Conservation (phyloP, 2,113 vertebrate species). For the Chaetura pelagica region DNA sequence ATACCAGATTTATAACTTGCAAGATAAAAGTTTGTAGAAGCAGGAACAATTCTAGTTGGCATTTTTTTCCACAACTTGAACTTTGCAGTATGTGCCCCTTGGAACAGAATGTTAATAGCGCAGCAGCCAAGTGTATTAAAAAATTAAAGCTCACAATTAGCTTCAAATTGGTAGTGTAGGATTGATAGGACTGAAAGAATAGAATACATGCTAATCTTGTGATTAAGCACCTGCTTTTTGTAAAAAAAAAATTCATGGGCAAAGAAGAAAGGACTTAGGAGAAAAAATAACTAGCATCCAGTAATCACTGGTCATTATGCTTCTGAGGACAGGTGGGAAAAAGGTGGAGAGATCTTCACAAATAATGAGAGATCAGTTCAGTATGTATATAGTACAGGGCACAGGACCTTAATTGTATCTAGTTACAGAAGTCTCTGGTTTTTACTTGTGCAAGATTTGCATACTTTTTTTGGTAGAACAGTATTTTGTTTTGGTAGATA, state of each 20-base stretch:
- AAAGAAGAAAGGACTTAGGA: neutral
- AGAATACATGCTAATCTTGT: neutral
- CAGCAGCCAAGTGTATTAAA: neutral
- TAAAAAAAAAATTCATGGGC: neutral
- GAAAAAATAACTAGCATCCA: neutral
- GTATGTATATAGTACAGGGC: neutral
- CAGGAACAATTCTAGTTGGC: neutral
- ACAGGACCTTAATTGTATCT: neutral
- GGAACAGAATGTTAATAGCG: neutral
- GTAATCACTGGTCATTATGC: neutral
- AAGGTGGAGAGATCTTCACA: neutral
- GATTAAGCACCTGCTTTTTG: neutral
- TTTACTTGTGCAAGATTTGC: neutral
- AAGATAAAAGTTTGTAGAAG: neutral
- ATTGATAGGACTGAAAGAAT: neutral
- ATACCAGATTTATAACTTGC: neutral
- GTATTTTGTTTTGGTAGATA: neutral
- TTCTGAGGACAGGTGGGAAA: neutral
- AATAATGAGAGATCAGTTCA: neutral
- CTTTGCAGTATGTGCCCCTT: neutral
- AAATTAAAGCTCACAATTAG: neutral
- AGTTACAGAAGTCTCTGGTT: neutral
- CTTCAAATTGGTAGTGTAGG: accelerated
- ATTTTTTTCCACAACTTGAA: neutral
- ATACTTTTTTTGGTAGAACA: neutral